phyloP scores from a whole-genome alignment of 2,888 invertebrate genomes.

The Apodemia zela region DNA sequence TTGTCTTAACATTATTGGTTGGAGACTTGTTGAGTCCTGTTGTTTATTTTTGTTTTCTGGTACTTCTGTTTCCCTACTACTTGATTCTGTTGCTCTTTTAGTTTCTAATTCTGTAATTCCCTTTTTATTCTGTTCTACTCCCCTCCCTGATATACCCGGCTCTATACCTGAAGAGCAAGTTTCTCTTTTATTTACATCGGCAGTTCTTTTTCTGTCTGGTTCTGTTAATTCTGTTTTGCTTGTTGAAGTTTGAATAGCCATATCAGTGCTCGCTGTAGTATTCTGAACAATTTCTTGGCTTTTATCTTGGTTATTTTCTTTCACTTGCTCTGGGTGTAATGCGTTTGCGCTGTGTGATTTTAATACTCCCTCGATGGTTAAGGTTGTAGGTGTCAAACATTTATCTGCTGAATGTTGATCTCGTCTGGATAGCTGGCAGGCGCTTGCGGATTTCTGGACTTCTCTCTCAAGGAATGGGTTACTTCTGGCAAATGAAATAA shows the following conservation, averaged over 20 bases:
- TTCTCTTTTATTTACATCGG: too few species aligned
- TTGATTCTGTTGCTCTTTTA: background rate
- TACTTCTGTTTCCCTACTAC: background rate
- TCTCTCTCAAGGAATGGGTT: conserved; percentile 77
- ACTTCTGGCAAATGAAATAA: conserved; percentile 48
- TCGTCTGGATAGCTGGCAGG: conserved; percentile 69
- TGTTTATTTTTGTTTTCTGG: background rate
- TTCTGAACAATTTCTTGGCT: background rate
- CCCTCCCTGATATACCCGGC: background rate
- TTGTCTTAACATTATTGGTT: conserved; percentile 44
- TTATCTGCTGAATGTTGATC: conserved; percentile 56
- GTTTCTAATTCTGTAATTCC: background rate
- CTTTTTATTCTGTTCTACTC: background rate
- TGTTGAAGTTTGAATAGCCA: conserved; percentile 32
- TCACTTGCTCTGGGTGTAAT: conserved; percentile 52
- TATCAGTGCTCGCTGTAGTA: background rate
- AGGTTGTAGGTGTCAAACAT: conserved; percentile 46
- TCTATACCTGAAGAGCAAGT: background rate
- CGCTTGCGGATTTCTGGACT: conserved; percentile 85
- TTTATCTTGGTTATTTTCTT: background rate
- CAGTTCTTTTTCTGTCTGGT: too few species aligned
- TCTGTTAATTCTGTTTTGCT: conserved; percentile 41
- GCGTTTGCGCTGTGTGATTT: conserved; percentile 72
- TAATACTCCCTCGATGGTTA: conserved; percentile 56
- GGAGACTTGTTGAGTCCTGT: conserved; percentile 26